phyloP scores from a whole-genome alignment of 2,888 invertebrate species.

The Macrophya annulata region DNA sequence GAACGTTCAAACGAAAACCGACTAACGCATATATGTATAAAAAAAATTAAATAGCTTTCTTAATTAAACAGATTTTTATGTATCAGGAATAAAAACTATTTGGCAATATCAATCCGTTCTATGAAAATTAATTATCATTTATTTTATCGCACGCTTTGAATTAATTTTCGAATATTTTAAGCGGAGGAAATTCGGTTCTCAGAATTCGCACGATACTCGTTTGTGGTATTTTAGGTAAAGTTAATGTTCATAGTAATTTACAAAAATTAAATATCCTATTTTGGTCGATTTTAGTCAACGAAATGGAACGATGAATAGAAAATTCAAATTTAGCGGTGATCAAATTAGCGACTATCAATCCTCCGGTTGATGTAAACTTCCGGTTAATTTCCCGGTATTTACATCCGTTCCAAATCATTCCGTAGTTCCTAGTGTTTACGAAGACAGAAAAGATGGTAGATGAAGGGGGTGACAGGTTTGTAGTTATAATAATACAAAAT shows the following conservation, averaged over 20 bases:
- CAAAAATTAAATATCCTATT: neutral
- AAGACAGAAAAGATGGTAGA: slow-evolving; percentile 74
- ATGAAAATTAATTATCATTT: neutral
- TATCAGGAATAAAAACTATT: neutral
- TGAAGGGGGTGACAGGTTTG: slow-evolving; percentile 79
- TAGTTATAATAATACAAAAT: slow-evolving; percentile 58
- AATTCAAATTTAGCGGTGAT: slow-evolving; percentile 22
- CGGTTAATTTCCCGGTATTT: slow-evolving; percentile 68
- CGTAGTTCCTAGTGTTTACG: slow-evolving; percentile 66
- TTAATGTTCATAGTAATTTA: neutral
- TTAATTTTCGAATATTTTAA: neutral
- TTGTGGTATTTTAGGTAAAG: neutral
- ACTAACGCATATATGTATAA: neutral
- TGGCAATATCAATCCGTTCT: neutral
- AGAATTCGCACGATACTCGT: no score
- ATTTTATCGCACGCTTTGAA: neutral
- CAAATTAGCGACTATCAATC: slow-evolving; percentile 24
- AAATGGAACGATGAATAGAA: neutral
- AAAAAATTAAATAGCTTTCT: neutral
- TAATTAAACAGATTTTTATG: neutral
- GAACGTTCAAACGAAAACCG: neutral
- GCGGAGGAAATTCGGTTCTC: no score
- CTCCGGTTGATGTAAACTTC: slow-evolving; percentile 72
- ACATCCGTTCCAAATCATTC: slow-evolving; percentile 64
- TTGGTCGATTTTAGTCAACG: neutral